A percentile compares a stretch with the other conserved stretches of the same genome.
Evolutionary conservation across 2,797 vertebrate species (phyloP).

Genomic region (Neosilurus mollespiculum): DNA sequence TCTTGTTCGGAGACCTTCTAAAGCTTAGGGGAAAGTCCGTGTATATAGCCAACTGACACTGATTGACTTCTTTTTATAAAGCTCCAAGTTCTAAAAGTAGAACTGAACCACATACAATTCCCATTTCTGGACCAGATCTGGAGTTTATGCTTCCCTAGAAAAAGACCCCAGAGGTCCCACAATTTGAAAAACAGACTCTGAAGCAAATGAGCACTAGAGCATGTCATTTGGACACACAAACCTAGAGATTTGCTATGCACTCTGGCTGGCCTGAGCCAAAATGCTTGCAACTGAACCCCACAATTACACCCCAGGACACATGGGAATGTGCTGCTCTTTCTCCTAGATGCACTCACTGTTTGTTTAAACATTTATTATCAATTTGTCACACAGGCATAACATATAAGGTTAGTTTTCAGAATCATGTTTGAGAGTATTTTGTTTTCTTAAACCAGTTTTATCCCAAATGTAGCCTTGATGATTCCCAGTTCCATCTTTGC

Average conservation of each 20-base stretch:
- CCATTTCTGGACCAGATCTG: constrained; percentile 53
- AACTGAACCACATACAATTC: constrained; percentile 53
- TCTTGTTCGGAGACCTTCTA: constrained; percentile 38
- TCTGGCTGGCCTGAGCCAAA: constrained; percentile 49
- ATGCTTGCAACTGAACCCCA: constrained; percentile 58
- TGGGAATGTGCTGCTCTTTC: constrained; percentile 42
- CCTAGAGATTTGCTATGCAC: constrained; percentile 49
- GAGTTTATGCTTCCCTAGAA: constrained; percentile 61
- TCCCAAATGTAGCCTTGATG: neutral
- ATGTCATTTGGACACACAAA: constrained; percentile 61
- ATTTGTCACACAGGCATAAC: constrained; percentile 61
- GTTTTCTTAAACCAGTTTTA: neutral
- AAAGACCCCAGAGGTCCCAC: constrained; percentile 52
- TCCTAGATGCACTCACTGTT: constrained; percentile 63
- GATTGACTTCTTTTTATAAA: constrained; percentile 58
- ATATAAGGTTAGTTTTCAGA: constrained; percentile 48
- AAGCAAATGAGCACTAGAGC: constrained; percentile 55
- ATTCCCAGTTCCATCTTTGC: neutral
- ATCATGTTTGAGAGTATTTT: neutral
- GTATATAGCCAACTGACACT: constrained; percentile 51
- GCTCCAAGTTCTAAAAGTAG: constrained; percentile 57
- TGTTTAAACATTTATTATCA: constrained; percentile 66
- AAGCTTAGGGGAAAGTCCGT: constrained; percentile 52
- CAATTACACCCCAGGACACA: constrained; percentile 61
- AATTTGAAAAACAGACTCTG: constrained; percentile 67